A percentile compares a stretch with the other conserved stretches of the same genome.
Evolutionary conservation across 2,113 vertebrate genomes (phyloP).

Genomic region (Eubucco bourcierii): DNA sequence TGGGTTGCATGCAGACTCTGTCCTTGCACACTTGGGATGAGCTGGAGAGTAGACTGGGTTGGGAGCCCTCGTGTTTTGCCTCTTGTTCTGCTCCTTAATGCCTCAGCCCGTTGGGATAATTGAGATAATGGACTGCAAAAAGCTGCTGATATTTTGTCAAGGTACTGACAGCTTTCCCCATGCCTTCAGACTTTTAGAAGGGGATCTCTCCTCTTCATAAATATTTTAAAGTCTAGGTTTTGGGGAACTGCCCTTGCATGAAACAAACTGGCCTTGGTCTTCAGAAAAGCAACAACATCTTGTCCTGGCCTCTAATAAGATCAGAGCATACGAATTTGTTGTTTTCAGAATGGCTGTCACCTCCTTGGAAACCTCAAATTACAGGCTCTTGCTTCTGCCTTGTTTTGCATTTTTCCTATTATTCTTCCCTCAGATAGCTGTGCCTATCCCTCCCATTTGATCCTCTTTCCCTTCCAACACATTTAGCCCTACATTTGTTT

Average conservation of each 20-base stretch:
- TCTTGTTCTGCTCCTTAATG: background rate
- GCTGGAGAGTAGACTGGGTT: background rate
- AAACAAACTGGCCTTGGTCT: conserved; percentile 45
- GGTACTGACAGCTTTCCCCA: background rate
- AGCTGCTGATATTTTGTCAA: background rate
- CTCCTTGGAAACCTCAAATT: conserved; percentile 44
- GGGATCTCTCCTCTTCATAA: too few relatives aligned
- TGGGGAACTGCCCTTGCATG: background rate
- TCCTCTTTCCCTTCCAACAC: conserved; percentile 14
- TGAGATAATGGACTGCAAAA: background rate
- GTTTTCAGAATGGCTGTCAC: conserved; percentile 30
- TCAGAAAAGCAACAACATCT: conserved; percentile 34
- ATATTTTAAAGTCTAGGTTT: conserved; percentile 4
- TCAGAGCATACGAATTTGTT: conserved; percentile 7
- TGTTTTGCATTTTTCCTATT: conserved; percentile 11
- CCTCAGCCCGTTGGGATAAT: background rate
- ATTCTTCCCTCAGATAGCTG: background rate
- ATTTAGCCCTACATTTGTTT: conserved; percentile 27
- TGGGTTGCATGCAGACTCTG: background rate
- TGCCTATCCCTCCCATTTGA: background rate
- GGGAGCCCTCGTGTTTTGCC: background rate
- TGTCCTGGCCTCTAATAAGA: conserved; percentile 38
- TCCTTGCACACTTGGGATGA: background rate
- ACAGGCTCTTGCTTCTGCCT: background rate
- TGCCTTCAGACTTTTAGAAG: background rate